Evolutionary conservation across 2,113 vertebrate genomes (phyloP).

Genomic region (Hippocampus guttulatus): DNA sequence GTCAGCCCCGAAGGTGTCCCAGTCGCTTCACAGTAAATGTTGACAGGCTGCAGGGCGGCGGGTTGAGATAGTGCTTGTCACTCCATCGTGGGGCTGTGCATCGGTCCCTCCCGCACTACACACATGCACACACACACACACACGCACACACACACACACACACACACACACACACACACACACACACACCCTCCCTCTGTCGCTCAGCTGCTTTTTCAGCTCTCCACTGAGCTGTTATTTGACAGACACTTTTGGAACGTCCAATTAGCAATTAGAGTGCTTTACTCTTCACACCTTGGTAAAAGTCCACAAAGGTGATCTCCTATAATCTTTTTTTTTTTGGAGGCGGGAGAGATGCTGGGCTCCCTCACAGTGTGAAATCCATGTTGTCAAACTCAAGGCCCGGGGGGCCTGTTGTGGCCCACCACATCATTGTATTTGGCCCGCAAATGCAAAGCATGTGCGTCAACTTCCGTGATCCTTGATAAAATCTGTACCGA

Average conservation of each 20-base stretch:
- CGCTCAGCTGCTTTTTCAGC: neutral
- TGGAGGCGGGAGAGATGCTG: neutral
- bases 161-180: too few relatives aligned
- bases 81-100: slow-evolving; percentile 14
- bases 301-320: slow-evolving; percentile 7
- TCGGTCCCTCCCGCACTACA: slow-evolving; percentile 7
- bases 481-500: too few relatives aligned
- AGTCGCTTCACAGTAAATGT: slow-evolving; percentile 22
- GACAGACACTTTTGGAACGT: slow-evolving; percentile 37
- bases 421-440: neutral
- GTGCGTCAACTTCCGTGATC: too few relatives aligned
- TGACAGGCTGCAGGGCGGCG: slow-evolving; percentile 35
- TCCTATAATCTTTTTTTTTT: neutral
- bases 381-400: neutral
- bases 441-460: neutral
- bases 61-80: slow-evolving; percentile 43
- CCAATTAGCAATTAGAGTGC: slow-evolving; percentile 45
- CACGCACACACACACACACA: too few relatives aligned
- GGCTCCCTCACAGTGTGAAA: neutral
- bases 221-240: slow-evolving; percentile 38
- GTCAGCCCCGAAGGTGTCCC: slow-evolving; percentile 11
- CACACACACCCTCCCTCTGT: neutral
- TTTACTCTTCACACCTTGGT: slow-evolving; percentile 21
- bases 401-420: too few relatives aligned
- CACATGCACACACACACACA: neutral